Base-by-base conservation (phyloP, 2,888 invertebrate species). In the Biston stratarius region DNA sequence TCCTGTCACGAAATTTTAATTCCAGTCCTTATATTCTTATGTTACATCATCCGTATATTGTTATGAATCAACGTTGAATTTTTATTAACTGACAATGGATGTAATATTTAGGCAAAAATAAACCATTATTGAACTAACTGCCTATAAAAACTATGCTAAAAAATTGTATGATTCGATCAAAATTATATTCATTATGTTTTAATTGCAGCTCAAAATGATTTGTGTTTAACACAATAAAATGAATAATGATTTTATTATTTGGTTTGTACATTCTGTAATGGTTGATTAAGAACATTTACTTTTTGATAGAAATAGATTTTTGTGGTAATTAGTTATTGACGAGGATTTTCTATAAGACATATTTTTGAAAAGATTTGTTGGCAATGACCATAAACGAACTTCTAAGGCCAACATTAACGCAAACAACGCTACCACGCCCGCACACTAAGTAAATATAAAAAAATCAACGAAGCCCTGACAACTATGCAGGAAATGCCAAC, bases 401-500 rank as follows among this genome's bases (percentile, higher is more conserved):
- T 38, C 49, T 49, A 11, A 14, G n/a, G 14, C 24, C 15, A 62
- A 60, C 7, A 48, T 56, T 44, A 52, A 24, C 9, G 51, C 34
- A 60, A 34, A 47, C 38, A 42, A 62, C 40, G 15, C 38, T 53
- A 55, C 49, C 58, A 53, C 40, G 38, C 38, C 40, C 12, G 55
- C 49, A 56, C 38, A 51, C 51, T 63, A 38, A 68, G 64, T 36
- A 61, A 58, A 61, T n/a, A 59, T 47, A 45, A 57, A 66, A n/a
- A 68, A 61, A n/a, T 42, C 34, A 68, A 69, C 59, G 61, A 75
- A 75, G 72, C 71, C 64, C 67, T 76, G 64, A 73, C 71, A 60
- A 76, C 78, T 79, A 78, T 83, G 74, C 83, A 87, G 88, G 88
- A 89, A 89, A 84, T 74, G 80, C 73, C 74, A 77, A 78, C 75